Conservation (phyloP, 2,888 invertebrate genomes). For the Orchesellides sinensis region DNA sequence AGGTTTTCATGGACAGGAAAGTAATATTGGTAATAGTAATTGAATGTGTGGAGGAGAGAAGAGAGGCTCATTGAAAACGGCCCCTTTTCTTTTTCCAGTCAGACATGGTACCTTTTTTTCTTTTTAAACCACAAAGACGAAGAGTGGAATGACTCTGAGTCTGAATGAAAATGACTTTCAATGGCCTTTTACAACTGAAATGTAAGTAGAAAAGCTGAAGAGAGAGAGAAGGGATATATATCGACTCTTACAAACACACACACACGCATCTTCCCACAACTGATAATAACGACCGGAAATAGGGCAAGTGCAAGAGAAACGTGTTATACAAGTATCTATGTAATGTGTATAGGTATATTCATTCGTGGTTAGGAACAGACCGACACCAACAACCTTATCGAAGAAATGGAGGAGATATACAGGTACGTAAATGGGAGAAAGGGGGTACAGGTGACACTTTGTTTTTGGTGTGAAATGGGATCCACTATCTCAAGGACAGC, state of each 20-base stretch:
- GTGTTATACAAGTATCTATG: neutral
- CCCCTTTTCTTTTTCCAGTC: slow-evolving; percentile 4
- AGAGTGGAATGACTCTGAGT: slow-evolving; percentile 27
- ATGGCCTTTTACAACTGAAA: slow-evolving; percentile 40
- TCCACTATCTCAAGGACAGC: too few species aligned
- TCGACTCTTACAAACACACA: neutral
- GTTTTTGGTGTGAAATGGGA: too few species aligned
- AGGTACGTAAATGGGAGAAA: too few species aligned
- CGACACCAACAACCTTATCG: too few species aligned
- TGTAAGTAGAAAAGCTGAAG: too few species aligned
- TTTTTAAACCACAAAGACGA: neutral
- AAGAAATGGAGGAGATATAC: too few species aligned
- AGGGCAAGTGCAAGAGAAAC: neutral
- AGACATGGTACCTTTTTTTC: slow-evolving; percentile 19
- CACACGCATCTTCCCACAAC: neutral
- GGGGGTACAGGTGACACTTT: too few species aligned
- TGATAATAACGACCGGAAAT: neutral
- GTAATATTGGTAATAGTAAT: neutral
- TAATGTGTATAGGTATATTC: neutral
- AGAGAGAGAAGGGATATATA: too few species aligned
- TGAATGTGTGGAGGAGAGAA: neutral
- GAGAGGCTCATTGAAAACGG: slow-evolving; percentile 28
- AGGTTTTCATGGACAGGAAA: neutral
- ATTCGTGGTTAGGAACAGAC: too few species aligned
- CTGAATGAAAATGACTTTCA: slow-evolving; percentile 37